Base-by-base conservation (phyloP, 1,140 invertebrate species). In the Drosophila fuyamai region DNA sequence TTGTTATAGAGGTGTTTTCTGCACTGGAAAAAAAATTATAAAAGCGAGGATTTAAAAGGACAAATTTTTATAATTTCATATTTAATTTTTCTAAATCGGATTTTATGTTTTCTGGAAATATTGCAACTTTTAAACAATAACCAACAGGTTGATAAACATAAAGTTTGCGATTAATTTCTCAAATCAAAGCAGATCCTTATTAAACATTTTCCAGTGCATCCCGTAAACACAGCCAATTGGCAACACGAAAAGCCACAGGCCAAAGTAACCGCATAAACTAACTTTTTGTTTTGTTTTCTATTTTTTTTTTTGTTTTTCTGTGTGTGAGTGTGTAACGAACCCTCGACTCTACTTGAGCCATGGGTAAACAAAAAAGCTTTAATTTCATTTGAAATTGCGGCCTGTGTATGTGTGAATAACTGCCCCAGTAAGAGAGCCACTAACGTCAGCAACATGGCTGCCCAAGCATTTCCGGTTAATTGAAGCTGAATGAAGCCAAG, bases 221-320 rank as follows among this genome's bases (percentile, higher is more conserved):
- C n/a, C 27, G 63, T 68, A 76, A 72, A 76, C 61, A 59, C 74
- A 62, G 55, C 40, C 74, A 63, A 63, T 70, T 68, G 48, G 73
- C 80, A 83, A 67, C 80, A 80, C 66, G 77, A 75, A 81, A 81
- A 75, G 67, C 76, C 84, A 89, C 82, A 74, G 76, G 79, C 61
- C 80, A 88, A 88, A 83, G 80, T 27, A 88, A 88, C 84, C 84
- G 68, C 84, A 83, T 61, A 80, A 83, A 78, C 68, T 61, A 85
- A 86, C 78, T 76, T 83, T 88, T 58, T 77, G 71, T 72, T 72
- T 51, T 57, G 53, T 48, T 71, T 57, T 41, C 50, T 48, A 55
- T 44, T 40, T 47, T 43, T 58, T 47, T 54, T 70, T 16, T 38
- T 23, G 23, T 54, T 48, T 41, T 76, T 27, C 29, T 43, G 41